Evolutionary conservation across 2,113 vertebrate genomes (phyloP), one percentile per base, ranked within the genome.

Genomic region (Silurus asotus): DNA sequence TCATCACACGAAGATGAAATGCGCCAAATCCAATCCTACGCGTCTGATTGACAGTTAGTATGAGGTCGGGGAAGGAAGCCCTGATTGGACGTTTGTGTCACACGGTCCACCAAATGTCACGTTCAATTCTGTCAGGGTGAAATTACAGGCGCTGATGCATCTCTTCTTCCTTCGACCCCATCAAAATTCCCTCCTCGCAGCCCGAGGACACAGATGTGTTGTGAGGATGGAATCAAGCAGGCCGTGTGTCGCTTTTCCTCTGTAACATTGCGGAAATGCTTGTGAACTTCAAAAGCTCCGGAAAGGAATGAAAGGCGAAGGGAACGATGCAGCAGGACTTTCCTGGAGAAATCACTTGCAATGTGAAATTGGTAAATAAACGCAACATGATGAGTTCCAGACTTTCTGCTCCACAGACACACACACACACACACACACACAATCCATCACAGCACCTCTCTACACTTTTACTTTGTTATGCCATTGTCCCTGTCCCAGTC

Each of bases 31-130:
- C 64, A 20, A 83, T 67, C 64, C 7, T 13, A 62, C 81, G 7
- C 37, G 83, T n/a, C 58, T 87, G 88, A 89, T 85, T 62, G 81
- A 79, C 58, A 85, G 56, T 83, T 69, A 84, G 69, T 23, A 69
- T 45, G 37, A 45, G 45, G 69, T 53, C 72, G n/a, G 28, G 65
- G 51, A 64, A 20, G 14, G 15, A 10, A 45, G 55, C 76, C 53
- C 53, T 19, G 65, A 86, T 62, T 67, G 67, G 85, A 81, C 20
- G 28, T 20, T 28, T 56, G 25, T 65, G 77, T 77, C 88, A 76
- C 28, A 28, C 20, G 67, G 70, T 72, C 55, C 28, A n/a, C 58
- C 23, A 15, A 6, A 25, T 84, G 88, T 89, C 88, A 87, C 77
- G 49, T 84, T 84, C 77, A 77, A 87, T 89, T 62, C 70, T 11